Evolutionary conservation across 2,888 invertebrate genomes (phyloP).

Genomic region (Palloptera scutellata): DNA sequence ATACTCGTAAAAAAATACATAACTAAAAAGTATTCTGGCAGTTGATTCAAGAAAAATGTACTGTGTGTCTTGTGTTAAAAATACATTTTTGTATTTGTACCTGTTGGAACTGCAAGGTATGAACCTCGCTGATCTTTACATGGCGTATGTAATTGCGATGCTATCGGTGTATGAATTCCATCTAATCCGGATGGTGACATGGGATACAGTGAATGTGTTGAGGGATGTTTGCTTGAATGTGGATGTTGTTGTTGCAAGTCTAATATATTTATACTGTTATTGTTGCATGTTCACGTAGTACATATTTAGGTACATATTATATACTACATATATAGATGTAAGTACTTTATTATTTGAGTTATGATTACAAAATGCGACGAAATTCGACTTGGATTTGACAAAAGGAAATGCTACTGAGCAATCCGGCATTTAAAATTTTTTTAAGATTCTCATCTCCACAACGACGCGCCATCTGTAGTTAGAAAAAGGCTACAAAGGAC

Average conservation of each 20-base stretch:
- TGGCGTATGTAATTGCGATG: constrained; percentile 67
- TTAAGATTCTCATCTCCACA: no score
- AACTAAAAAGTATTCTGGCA: no score
- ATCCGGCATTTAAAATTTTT: no score
- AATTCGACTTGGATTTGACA: no score
- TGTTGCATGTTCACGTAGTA: neutral
- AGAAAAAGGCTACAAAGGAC: no score
- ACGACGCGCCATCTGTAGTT: no score
- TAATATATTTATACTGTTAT: constrained; percentile 34
- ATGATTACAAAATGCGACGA: no score
- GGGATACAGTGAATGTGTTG: constrained; percentile 59
- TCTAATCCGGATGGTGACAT: constrained; percentile 51
- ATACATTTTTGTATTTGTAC: constrained; percentile 47
- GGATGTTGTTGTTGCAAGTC: constrained; percentile 48
- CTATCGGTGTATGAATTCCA: constrained; percentile 61
- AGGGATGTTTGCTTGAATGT: constrained; percentile 44
- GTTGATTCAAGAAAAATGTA: no score
- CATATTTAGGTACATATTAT: no score
- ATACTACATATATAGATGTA: neutral
- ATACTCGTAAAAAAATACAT: no score
- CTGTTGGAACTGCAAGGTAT: constrained; percentile 72
- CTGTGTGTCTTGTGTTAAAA: neutral
- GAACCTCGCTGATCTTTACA: constrained; percentile 70
- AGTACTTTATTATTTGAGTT: neutral
- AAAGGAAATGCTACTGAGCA: no score